phyloP scores from a whole-genome alignment of 2,888 invertebrate genomes.

The Heliconius sara region DNA sequence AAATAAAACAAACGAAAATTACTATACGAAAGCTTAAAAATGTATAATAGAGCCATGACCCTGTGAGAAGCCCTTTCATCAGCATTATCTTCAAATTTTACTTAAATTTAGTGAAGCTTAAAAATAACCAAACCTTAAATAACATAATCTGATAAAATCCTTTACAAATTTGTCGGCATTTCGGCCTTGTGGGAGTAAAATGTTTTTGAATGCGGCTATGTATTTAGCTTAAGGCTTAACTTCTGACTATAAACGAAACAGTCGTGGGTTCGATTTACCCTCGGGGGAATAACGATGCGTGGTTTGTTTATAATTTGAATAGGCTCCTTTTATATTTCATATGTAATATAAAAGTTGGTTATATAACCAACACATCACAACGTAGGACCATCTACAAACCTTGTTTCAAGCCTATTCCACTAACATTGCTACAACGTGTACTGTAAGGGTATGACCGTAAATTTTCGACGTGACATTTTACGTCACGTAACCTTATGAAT shows the following conservation, averaged over 20 bases:
- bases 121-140: conserved; percentile 29
- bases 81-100: conserved; percentile 24
- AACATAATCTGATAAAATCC: conserved; percentile 27
- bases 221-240: not conserved
- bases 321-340: not conserved
- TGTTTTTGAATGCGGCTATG: not conserved
- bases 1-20: not conserved
- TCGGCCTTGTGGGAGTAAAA: conserved; percentile 7
- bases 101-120: conserved; percentile 26
- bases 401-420: conserved; percentile 21
- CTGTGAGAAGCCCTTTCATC: conserved; percentile 20
- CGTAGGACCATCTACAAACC: conserved; percentile 7
- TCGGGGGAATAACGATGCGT: not conserved
- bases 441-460: conserved; percentile 25
- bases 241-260: not conserved
- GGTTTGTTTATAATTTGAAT: not conserved
- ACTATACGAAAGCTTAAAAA: conserved; percentile 1
- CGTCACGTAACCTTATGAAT: conserved; percentile 28
- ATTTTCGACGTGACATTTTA: conserved; percentile 32
- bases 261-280: not conserved
- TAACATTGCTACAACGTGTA: conserved; percentile 15
- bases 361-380: not conserved
- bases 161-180: conserved; percentile 22
- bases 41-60: conserved; percentile 8
- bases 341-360: no score